A percentile compares a stretch with the other conserved stretches of the same genome.
Evolutionary conservation across 2,888 invertebrate genomes (phyloP).

Genomic region (Lasioglossum zephyrum): DNA sequence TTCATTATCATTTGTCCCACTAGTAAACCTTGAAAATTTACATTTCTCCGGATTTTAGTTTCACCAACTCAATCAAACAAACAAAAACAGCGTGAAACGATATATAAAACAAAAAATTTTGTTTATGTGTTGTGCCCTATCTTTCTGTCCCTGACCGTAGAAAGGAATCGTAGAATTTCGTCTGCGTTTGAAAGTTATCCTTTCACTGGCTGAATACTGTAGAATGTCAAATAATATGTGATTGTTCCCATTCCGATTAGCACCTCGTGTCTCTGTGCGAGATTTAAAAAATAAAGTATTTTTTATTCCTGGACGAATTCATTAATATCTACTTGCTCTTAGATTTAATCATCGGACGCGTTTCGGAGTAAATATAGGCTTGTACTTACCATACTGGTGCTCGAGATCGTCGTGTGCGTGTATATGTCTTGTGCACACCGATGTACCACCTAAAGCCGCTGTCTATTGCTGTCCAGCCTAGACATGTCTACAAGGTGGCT

Average conservation of each 20-base stretch:
- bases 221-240: neutral
- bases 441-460: conserved; percentile 61
- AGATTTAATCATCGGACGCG: neutral
- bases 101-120: neutral
- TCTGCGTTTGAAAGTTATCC: neutral
- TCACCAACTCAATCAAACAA: neutral
- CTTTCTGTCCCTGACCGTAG: neutral
- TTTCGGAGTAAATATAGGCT: conserved; percentile 12
- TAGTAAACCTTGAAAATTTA: neutral
- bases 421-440: conserved; percentile 43
- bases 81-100: neutral
- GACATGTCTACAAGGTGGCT: conserved; percentile 57
- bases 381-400: conserved; percentile 64
- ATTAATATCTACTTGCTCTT: neutral
- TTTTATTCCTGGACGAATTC: neutral
- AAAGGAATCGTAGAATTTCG: neutral
- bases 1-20: too few species aligned
- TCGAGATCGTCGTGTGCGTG: conserved; percentile 29
- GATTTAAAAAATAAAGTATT: neutral
- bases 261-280: neutral
- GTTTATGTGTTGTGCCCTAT: neutral
- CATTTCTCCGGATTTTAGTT: neutral
- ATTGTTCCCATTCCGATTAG: neutral
- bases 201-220: neutral
- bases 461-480: conserved; percentile 41